Conservation (phyloP, 1,140 invertebrate genomes). For the Trichoplusia ni region DNA sequence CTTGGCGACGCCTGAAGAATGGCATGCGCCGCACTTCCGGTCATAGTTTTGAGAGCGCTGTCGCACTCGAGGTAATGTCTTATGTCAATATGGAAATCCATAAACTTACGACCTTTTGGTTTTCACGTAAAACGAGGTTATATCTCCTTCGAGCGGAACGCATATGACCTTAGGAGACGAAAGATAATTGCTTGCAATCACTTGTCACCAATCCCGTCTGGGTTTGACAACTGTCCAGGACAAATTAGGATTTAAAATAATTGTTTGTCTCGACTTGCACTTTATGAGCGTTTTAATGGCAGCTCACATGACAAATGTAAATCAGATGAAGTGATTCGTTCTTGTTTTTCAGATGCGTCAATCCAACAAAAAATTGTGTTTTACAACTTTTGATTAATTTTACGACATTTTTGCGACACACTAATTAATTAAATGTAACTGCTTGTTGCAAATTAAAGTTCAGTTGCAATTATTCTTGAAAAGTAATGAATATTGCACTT, state of each 20-base stretch:
- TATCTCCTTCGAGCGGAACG: constrained; percentile 54
- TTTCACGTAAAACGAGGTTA: constrained; percentile 50
- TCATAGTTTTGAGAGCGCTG: constrained; percentile 69
- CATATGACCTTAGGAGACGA: constrained; percentile 70
- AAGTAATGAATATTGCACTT: not conserved
- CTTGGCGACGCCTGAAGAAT: constrained; percentile 63
- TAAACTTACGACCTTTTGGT: constrained; percentile 54
- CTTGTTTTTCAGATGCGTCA: not conserved
- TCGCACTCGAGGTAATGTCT: constrained; percentile 45
- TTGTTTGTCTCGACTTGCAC: not conserved
- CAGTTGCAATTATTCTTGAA: not conserved
- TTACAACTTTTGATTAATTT: no score
- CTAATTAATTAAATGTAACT: no score
- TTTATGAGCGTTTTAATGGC: constrained; percentile 10
- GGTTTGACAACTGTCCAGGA: constrained; percentile 12
- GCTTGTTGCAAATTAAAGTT: no score
- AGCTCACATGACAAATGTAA: not conserved
- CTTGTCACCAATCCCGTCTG: constrained; percentile 53
- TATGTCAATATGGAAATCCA: constrained; percentile 48
- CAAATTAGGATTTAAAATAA: constrained; percentile 40
- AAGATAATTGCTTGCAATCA: constrained; percentile 65
- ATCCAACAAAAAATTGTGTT: no score
- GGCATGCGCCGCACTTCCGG: constrained; percentile 71
- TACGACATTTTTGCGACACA: no score
- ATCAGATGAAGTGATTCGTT: constrained; percentile 9